These are phyloP conservation scores for Xiphorhynchus erythropygius DNA, from an alignment of 2,797 vertebrate genomes.

Conservation along the genomic window DNA sequence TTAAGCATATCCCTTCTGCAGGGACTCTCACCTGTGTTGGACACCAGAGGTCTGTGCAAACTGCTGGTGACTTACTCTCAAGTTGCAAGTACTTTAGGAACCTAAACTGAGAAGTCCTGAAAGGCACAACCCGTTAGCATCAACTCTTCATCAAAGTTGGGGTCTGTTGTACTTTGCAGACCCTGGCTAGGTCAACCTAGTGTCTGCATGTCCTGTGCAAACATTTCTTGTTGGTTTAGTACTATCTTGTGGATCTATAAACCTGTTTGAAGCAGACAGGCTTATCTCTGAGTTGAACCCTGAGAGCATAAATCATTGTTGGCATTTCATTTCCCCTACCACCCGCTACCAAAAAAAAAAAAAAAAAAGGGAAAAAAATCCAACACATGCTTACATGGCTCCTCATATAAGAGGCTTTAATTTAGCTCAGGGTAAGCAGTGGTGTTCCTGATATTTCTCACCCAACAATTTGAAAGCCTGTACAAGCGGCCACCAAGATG, in stretches of 20 bases:
- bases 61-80: not conserved
- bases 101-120: not conserved
- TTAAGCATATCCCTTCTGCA: not conserved
- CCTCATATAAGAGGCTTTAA: slow-evolving; percentile 16
- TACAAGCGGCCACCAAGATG: slow-evolving; percentile 24
- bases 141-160: not conserved
- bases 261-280: slow-evolving; percentile 9
- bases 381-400: not conserved
- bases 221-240: not conserved
- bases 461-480: not conserved
- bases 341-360: not conserved
- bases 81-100: not conserved
- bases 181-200: not conserved
- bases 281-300: slow-evolving; percentile 1
- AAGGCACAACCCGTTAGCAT: not conserved
- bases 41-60: not conserved
- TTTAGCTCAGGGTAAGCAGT: not conserved
- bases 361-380: not conserved
- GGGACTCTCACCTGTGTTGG: not conserved
- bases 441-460: slow-evolving; percentile 47
- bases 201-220: not conserved
- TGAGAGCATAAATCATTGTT: slow-evolving; percentile 23
- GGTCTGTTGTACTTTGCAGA: not conserved
- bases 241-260: not conserved
- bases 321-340: slow-evolving; percentile 49